Percentiles rank a stretch among this genome's conserved stretches.
Evolutionary conservation across 2,888 invertebrate species (phyloP).

Genomic region (Lapara coniferarum): DNA sequence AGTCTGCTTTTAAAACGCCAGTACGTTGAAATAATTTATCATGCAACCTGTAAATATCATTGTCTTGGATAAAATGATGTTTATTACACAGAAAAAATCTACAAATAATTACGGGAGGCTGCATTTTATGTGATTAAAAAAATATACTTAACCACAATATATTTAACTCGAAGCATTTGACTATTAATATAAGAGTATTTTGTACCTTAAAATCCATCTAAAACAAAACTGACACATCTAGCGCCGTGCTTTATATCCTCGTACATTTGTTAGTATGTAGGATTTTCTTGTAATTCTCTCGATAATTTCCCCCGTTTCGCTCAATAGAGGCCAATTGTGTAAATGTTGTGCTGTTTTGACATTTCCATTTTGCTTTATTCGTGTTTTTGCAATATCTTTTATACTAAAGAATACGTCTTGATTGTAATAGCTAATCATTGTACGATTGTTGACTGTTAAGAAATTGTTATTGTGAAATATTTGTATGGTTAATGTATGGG

Average conservation of each 20-base stretch:
- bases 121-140: too few relatives aligned
- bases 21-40: too few relatives aligned
- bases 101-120: too few relatives aligned
- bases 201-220: too few relatives aligned
- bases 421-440: slow-evolving; percentile 17
- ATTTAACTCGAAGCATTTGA: too few relatives aligned
- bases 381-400: slow-evolving; percentile 24
- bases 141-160: too few relatives aligned
- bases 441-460: neutral
- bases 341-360: slow-evolving; percentile 62
- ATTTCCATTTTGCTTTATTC: slow-evolving; percentile 49
- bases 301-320: slow-evolving; percentile 58
- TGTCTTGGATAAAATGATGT: too few relatives aligned
- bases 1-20: too few relatives aligned
- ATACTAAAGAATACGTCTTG: slow-evolving; percentile 13
- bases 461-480: slow-evolving; percentile 5
- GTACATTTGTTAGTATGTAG: slow-evolving; percentile 54
- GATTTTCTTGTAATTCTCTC: slow-evolving; percentile 67
- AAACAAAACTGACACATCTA: slow-evolving; percentile 45
- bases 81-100: too few relatives aligned
- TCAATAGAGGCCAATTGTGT: slow-evolving; percentile 71
- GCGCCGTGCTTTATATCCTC: slow-evolving; percentile 28
- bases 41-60: too few relatives aligned
- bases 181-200: too few relatives aligned
- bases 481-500: neutral